phyloP scores from a whole-genome alignment of 2,888 invertebrate genomes.

The Zygogramma bicolorata region DNA sequence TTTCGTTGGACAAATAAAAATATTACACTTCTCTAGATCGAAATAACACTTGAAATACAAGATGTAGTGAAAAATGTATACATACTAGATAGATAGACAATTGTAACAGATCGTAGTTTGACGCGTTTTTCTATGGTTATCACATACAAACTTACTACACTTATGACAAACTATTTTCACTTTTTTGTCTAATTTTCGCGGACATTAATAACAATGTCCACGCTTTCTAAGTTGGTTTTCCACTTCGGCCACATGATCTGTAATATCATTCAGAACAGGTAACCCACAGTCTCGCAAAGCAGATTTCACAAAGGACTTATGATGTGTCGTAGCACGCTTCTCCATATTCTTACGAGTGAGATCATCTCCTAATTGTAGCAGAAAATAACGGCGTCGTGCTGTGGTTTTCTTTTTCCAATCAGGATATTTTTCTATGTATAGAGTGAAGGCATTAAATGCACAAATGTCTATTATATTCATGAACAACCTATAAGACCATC shows the following conservation, averaged over 20 bases:
- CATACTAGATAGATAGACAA: too few species aligned
- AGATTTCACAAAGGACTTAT: background rate
- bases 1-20: background rate
- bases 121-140: too few species aligned
- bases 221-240: conserved; percentile 9
- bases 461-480: conserved; percentile 28
- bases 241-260: background rate
- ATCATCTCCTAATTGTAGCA: conserved; percentile 23
- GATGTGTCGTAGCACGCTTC: background rate
- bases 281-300: conserved; percentile 8
- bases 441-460: conserved; percentile 14
- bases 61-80: background rate
- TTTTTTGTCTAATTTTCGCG: too few species aligned
- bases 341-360: conserved; percentile 7
- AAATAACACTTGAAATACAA: background rate
- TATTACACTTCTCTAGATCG: background rate
- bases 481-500: conserved; percentile 28
- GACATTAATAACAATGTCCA: conserved; percentile 17
- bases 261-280: background rate
- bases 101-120: too few species aligned
- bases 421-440: conserved; percentile 18
- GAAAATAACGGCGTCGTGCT: conserved; percentile 1
- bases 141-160: too few species aligned
- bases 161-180: too few species aligned
- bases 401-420: conserved; percentile 2